Percentiles rank a stretch among this genome's conserved stretches.
Conservation (phyloP, 2,888 invertebrate species). For the Drosophila meridionalis region DNA sequence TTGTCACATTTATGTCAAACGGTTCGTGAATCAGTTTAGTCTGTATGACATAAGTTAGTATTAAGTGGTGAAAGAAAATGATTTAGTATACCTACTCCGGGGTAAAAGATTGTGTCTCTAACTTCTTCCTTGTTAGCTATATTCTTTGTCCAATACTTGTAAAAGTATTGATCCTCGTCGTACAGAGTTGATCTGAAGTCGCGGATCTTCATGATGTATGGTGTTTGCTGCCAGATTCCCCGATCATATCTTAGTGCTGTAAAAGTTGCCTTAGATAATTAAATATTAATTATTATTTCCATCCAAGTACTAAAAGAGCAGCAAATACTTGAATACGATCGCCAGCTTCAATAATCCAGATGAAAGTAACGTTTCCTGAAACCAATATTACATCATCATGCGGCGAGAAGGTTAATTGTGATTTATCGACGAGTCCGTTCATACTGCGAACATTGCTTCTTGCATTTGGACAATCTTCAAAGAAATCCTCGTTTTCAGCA, state of each 20-base stretch:
- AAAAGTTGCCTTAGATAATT: background rate
- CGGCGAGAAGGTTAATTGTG: background rate
- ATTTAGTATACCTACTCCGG: constrained; percentile 27
- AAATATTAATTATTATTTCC: background rate
- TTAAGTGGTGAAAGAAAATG: background rate
- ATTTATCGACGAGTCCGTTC: background rate
- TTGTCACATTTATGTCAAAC: background rate
- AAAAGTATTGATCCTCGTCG: constrained; percentile 23
- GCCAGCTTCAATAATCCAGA: constrained; percentile 23
- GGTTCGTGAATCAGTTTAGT: constrained; percentile 1
- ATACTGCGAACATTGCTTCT: background rate
- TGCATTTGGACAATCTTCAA: background rate
- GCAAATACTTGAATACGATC: constrained; percentile 33
- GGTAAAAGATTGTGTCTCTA: constrained; percentile 13
- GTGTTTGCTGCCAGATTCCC: constrained; percentile 25
- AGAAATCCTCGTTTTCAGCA: background rate
- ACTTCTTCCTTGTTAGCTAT: constrained; percentile 21
- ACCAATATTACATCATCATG: background rate
- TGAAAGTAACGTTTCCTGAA: constrained; percentile 17
- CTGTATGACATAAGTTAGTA: constrained; percentile 2
- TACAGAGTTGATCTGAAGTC: constrained; percentile 1
- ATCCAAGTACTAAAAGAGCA: background rate
- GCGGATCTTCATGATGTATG: background rate
- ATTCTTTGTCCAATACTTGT: constrained; percentile 23
- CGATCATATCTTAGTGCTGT: constrained; percentile 1